Evolutionary conservation across 2,797 vertebrate genomes (phyloP).

Genomic region (Pseudopleuronectes americanus): DNA sequence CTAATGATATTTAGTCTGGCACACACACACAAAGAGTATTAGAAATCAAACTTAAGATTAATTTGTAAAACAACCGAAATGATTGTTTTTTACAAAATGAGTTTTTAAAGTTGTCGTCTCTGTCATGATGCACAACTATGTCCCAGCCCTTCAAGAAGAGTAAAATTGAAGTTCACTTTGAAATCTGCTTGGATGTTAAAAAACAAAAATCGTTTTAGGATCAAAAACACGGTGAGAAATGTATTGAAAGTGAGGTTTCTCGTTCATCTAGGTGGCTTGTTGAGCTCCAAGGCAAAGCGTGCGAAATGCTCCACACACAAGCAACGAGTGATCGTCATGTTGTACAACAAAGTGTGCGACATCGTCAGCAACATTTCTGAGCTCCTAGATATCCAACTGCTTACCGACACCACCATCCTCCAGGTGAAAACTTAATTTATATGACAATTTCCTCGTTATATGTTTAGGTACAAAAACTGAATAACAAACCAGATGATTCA

Average conservation of each 20-base stretch:
- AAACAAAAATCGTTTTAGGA: not conserved
- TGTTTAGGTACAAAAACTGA: not conserved
- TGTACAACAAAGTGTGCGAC: constrained; percentile 98
- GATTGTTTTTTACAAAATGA: too few species aligned
- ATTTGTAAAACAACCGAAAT: too few species aligned
- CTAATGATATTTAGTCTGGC: not conserved
- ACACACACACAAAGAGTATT: not conserved
- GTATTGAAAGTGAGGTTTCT: not conserved
- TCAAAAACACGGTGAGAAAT: not conserved
- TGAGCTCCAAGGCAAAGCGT: constrained; percentile 96
- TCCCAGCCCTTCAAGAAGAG: not conserved
- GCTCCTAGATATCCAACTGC: constrained; percentile 95
- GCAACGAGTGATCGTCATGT: constrained; percentile 96
- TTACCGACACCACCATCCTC: constrained; percentile 97
- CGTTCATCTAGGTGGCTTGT: constrained; percentile 85
- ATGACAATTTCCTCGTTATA: not conserved
- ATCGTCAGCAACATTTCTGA: constrained; percentile 97
- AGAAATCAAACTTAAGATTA: too few species aligned
- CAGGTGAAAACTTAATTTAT: constrained; percentile 82
- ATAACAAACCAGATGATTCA: not conserved
- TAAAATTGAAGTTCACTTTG: not conserved
- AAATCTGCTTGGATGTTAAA: too few species aligned
- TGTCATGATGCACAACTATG: not conserved
- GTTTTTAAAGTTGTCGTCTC: too few species aligned
- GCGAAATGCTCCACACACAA: constrained; percentile 97